Evolutionary conservation across 2,888 invertebrate species (phyloP).

Genomic region (Melangyna quadrimaculata): DNA sequence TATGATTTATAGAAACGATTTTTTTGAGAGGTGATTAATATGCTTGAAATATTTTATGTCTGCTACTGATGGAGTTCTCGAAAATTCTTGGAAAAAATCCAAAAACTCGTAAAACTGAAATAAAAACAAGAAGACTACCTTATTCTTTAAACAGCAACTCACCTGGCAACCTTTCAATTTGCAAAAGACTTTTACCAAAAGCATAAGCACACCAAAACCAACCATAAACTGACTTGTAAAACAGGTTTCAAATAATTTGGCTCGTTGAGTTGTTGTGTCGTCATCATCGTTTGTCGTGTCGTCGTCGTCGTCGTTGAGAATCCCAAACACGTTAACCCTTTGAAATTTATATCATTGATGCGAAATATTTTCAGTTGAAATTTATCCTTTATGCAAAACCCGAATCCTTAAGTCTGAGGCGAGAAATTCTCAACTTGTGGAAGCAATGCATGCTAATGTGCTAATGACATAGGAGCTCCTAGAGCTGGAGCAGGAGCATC

Average conservation of each 20-base stretch:
- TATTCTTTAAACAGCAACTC: no score
- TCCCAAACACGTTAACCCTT: constrained; percentile 69
- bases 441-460: constrained; percentile 67
- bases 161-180: background rate
- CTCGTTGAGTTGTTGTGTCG: constrained; percentile 24
- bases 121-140: no score
- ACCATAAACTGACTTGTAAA: constrained; percentile 51
- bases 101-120: background rate
- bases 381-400: constrained; percentile 40
- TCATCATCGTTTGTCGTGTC: constrained; percentile 21
- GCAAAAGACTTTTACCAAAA: background rate
- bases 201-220: background rate
- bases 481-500: background rate
- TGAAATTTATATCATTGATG: constrained; percentile 71
- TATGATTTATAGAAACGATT: no score
- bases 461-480: constrained; percentile 57
- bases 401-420: constrained; percentile 32
- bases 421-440: constrained; percentile 45
- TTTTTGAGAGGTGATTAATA: no score
- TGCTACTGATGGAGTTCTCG: no score
- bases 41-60: no score
- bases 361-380: constrained; percentile 46
- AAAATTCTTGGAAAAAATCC: no score
- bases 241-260: constrained; percentile 65
- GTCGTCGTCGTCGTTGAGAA: constrained; percentile 45